Percentiles rank a stretch among this genome's conserved stretches.
Evolutionary conservation across 1,140 invertebrate genomes (phyloP).

Genomic region (Mercenaria mercenaria): DNA sequence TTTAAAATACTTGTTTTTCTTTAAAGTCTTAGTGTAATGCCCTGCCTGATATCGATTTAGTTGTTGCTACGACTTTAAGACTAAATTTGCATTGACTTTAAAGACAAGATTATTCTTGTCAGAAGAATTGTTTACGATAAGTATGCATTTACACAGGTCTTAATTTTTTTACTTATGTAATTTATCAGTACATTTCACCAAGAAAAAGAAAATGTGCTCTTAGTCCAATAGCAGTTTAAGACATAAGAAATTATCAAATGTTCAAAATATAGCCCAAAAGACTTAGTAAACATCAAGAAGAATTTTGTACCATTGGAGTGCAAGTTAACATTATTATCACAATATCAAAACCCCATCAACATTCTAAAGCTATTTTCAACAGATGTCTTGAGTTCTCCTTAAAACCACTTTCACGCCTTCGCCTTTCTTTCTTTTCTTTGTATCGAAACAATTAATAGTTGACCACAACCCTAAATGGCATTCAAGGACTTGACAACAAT

Average conservation of each 20-base stretch:
- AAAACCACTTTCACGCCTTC: conserved; percentile 40
- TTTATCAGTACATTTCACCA: too few relatives aligned
- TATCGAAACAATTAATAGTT: neutral
- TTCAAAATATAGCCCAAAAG: too few relatives aligned
- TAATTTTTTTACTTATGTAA: too few relatives aligned
- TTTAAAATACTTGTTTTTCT: conserved; percentile 9
- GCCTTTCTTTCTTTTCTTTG: neutral
- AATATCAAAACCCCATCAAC: conserved; percentile 24
- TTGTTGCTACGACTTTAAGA: conserved; percentile 13
- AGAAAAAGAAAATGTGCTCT: too few relatives aligned
- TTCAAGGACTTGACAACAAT: neutral
- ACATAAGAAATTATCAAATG: too few relatives aligned
- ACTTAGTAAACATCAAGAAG: too few relatives aligned
- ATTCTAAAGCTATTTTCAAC: neutral
- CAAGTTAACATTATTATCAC: neutral
- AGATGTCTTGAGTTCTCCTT: conserved; percentile 15
- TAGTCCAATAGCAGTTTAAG: too few relatives aligned
- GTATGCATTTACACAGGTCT: too few relatives aligned
- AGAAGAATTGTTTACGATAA: too few relatives aligned
- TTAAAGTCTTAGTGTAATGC: neutral
- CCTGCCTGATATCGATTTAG: neutral
- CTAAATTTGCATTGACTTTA: neutral
- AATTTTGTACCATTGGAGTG: neutral
- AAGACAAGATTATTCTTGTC: too few relatives aligned
- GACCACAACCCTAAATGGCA: conserved; percentile 6